These are phyloP conservation scores for Serranus cabrilla DNA, from an alignment of 2,797 vertebrate species.

Conservation along the genomic window DNA sequence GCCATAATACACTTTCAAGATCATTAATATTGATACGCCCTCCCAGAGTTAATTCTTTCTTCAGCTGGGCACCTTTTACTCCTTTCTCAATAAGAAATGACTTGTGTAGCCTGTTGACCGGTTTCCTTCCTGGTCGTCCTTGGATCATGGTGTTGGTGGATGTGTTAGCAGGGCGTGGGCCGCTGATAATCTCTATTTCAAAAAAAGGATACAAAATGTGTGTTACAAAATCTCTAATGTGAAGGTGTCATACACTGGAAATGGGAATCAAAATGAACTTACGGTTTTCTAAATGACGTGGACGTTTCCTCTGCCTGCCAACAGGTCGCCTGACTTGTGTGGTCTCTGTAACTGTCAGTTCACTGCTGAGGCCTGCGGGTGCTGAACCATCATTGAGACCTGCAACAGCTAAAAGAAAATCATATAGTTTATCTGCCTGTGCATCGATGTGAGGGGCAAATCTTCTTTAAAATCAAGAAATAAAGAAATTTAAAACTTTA, in stretches of 20 bases:
- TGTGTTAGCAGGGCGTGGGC: conserved; percentile 80
- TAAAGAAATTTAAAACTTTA: not conserved
- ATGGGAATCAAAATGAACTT: conserved; percentile 68
- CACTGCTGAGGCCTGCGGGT: conserved; percentile 85
- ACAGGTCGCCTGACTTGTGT: conserved; percentile 67
- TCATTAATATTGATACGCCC: conserved; percentile 78
- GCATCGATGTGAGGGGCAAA: not conserved
- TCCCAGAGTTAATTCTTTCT: conserved; percentile 76
- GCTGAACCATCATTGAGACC: conserved; percentile 88
- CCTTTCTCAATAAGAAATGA: conserved; percentile 78
- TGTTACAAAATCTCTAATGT: not conserved
- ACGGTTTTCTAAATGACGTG: conserved; percentile 78
- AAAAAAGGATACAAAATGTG: conserved; percentile 28
- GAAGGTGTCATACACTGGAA: not conserved
- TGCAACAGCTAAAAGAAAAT: conserved; percentile 52
- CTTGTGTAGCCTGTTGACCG: conserved; percentile 81
- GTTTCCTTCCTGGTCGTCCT: conserved; percentile 83
- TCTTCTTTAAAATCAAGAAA: not conserved
- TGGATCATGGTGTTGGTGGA: conserved; percentile 78
- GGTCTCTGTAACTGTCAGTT: conserved; percentile 84
- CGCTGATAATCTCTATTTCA: conserved; percentile 85
- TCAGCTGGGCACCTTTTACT: conserved; percentile 68
- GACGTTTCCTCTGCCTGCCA: conserved; percentile 88
- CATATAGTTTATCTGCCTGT: not conserved
- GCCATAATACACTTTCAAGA: conserved; percentile 74